Conservation (phyloP, 2,113 vertebrate species). For the Cololabis saira region DNA sequence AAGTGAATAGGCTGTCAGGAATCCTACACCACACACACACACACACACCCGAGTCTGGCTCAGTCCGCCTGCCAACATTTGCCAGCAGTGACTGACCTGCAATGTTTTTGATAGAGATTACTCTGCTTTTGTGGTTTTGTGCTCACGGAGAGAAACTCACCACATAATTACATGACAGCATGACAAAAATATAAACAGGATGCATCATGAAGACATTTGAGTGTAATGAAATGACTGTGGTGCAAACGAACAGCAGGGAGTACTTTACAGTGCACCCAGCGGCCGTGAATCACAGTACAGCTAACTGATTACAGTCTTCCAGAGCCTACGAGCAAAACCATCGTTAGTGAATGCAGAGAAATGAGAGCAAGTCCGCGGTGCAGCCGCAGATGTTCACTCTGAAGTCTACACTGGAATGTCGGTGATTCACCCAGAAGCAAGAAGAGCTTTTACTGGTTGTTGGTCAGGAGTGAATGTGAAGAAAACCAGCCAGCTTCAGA, state of each 20-base stretch:
- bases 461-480: slow-evolving; percentile 10
- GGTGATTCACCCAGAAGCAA: slow-evolving; percentile 43
- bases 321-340: slow-evolving; percentile 22
- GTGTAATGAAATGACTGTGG: slow-evolving; percentile 56
- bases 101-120: slow-evolving; percentile 40
- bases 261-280: slow-evolving; percentile 30
- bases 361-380: slow-evolving; percentile 23
- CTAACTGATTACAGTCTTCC: slow-evolving; percentile 34
- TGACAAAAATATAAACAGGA: slow-evolving; percentile 66
- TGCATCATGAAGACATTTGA: slow-evolving; percentile 56
- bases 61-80: slow-evolving; percentile 33
- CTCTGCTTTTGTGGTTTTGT: slow-evolving; percentile 31
- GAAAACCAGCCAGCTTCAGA: slow-evolving; percentile 61
- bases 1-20: slow-evolving; percentile 42
- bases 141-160: slow-evolving; percentile 36
- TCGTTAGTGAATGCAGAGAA: not conserved
- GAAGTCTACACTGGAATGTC: slow-evolving; percentile 17
- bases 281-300: slow-evolving; percentile 46
- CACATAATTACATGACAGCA: slow-evolving; percentile 54
- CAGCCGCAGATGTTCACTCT: slow-evolving; percentile 22
- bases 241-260: slow-evolving; percentile 45
- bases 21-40: slow-evolving; percentile 38
- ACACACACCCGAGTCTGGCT: slow-evolving; percentile 9
- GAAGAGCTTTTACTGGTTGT: slow-evolving; percentile 20
- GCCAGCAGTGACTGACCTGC: slow-evolving; percentile 12